Percentiles rank a stretch among this genome's conserved stretches.
Evolutionary conservation across 2,797 vertebrate genomes (phyloP).

Genomic region (Columba guinea): DNA sequence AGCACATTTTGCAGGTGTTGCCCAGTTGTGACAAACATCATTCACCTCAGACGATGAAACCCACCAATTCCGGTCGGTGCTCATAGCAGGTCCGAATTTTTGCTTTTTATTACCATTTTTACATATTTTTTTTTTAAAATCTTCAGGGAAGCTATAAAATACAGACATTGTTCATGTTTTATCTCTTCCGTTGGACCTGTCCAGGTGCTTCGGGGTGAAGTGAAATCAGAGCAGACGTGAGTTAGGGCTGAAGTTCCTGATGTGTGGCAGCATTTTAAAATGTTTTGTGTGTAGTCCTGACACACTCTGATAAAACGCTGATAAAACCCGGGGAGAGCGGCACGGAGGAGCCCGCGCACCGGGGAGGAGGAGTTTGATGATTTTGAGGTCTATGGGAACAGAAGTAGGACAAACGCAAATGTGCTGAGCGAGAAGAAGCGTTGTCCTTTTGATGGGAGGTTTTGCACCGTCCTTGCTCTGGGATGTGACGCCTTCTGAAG

Average conservation of each 20-base stretch:
- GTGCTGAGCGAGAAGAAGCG: background rate
- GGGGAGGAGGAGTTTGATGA: background rate
- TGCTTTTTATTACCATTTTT: background rate
- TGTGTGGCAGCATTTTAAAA: background rate
- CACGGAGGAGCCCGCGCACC: background rate
- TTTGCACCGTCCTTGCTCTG: background rate
- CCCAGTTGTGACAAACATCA: background rate
- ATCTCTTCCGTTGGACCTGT: background rate
- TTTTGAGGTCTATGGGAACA: background rate
- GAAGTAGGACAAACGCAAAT: conserved; percentile 3
- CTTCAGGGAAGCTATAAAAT: background rate
- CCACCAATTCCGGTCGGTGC: fast-evolving
- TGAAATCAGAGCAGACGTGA: background rate
- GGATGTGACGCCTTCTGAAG: background rate
- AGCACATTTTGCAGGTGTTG: background rate
- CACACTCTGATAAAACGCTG: background rate
- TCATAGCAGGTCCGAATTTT: background rate
- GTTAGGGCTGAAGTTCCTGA: background rate
- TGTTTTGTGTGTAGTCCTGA: background rate
- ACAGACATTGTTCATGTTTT: background rate
- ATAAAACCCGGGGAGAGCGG: background rate
- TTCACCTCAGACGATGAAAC: background rate
- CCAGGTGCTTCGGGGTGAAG: background rate
- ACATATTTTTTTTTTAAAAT: background rate
- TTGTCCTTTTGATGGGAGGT: background rate